Evolutionary conservation across 2,797 vertebrate genomes (phyloP).

Genomic region (Gymnodraco acuticeps): DNA sequence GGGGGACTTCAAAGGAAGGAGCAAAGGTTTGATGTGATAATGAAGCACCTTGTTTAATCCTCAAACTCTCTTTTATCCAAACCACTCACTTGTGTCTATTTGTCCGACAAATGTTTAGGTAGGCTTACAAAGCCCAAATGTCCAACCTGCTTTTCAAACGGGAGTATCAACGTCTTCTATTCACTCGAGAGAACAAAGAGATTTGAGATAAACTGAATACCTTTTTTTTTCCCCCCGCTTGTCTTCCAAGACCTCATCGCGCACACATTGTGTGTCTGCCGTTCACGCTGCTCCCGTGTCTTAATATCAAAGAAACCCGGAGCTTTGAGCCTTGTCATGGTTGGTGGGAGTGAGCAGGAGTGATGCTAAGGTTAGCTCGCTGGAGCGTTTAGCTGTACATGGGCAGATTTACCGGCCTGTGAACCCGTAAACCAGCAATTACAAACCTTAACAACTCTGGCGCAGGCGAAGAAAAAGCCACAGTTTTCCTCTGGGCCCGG

Average conservation of each 20-base stretch:
- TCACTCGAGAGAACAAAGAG: constrained; percentile 9
- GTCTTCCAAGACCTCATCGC: constrained; percentile 12
- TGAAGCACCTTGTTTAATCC: constrained; percentile 75
- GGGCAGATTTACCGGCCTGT: constrained; percentile 78
- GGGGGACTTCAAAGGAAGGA: constrained; percentile 71
- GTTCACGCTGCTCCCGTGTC: constrained; percentile 26
- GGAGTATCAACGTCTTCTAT: constrained; percentile 36
- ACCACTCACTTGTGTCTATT: constrained; percentile 65
- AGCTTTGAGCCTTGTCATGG: constrained; percentile 61
- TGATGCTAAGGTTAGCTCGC: constrained; percentile 68
- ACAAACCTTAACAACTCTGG: constrained; percentile 80
- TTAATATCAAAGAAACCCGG: constrained; percentile 61
- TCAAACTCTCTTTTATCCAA: constrained; percentile 67
- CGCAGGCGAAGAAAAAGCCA: too few relatives aligned
- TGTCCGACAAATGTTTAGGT: constrained; percentile 73
- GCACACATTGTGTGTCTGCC: background rate
- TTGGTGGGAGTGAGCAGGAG: constrained; percentile 57
- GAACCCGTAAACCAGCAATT: constrained; percentile 82
- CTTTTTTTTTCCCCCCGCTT: background rate
- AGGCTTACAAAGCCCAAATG: constrained; percentile 37
- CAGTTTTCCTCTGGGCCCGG: constrained; percentile 69
- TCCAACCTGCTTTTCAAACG: constrained; percentile 25
- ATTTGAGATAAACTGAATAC: constrained; percentile 17
- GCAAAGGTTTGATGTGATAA: constrained; percentile 79
- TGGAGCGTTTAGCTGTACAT: constrained; percentile 75